A percentile compares a stretch with the other conserved stretches of the same genome.
Evolutionary conservation across 2,888 invertebrate species (phyloP).

Genomic region (Cantharis rufa): DNA sequence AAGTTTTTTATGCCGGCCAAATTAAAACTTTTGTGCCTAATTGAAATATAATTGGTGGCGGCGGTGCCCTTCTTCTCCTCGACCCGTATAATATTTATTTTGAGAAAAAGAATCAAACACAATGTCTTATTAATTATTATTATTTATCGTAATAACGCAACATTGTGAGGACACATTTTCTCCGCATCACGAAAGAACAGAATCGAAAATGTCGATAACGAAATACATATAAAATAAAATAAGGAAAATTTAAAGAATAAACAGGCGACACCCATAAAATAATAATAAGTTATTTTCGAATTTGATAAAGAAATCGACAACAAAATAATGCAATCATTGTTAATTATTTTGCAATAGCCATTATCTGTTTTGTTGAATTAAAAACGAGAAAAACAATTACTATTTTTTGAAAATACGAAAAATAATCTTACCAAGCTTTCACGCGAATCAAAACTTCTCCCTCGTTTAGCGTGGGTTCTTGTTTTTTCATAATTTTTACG

Average conservation of each 20-base stretch:
- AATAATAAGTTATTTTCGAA: neutral
- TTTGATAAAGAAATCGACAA: neutral
- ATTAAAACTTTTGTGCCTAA: neutral
- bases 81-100: neutral
- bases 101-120: neutral
- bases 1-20: neutral
- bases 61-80: neutral
- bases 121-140: neutral
- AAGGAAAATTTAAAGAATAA: neutral
- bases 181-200: neutral
- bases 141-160: neutral
- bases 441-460: conserved; percentile 82
- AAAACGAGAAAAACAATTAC: neutral
- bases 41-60: neutral
- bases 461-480: conserved; percentile 71
- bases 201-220: neutral
- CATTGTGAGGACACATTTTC: neutral
- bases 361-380: neutral
- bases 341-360: neutral
- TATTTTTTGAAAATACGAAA: neutral
- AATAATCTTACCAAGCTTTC: conserved; percentile 78
- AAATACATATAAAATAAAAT: neutral
- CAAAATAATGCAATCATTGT: neutral
- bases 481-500: conserved; percentile 80
- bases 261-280: neutral